phyloP scores from a whole-genome alignment of 1,140 invertebrate species.

The Goniozus legneri region DNA sequence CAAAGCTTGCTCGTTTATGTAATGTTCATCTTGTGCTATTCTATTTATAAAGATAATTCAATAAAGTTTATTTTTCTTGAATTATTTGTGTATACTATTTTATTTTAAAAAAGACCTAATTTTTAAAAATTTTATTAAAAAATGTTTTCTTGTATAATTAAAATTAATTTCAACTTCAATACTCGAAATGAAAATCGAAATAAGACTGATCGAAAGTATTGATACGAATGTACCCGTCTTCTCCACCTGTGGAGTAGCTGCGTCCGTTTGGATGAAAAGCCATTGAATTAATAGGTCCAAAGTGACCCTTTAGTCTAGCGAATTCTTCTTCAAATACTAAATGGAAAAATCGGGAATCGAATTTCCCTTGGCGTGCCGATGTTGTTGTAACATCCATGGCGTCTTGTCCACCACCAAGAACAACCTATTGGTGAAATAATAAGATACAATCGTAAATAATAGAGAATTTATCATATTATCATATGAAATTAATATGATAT shows the following conservation, averaged over 20 bases:
- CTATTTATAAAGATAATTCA: too few relatives aligned
- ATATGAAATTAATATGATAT: not conserved
- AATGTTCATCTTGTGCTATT: too few relatives aligned
- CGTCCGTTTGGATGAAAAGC: constrained; percentile 98
- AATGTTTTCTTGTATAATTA: too few relatives aligned
- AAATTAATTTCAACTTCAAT: constrained; percentile 52
- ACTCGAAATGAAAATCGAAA: constrained; percentile 96
- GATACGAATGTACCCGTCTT: constrained; percentile 97
- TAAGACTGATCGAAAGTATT: constrained; percentile 96
- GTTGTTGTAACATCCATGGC: constrained; percentile 99
- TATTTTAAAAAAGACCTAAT: constrained; percentile 1
- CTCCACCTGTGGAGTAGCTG: constrained; percentile 94
- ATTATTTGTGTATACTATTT: not conserved
- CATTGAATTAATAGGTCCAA: constrained; percentile 98
- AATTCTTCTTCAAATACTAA: constrained; percentile 99
- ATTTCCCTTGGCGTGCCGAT: constrained; percentile 92
- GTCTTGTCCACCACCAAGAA: constrained; percentile 95
- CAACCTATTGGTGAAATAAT: too few relatives aligned
- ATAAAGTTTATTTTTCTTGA: too few relatives aligned
- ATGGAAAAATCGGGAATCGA: constrained; percentile 97
- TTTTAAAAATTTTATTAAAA: not conserved
- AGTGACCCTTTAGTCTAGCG: constrained; percentile 96
- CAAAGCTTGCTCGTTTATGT: too few relatives aligned
- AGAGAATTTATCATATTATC: constrained; percentile 4
- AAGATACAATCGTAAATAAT: constrained; percentile 11